Evolutionary conservation across 2,113 vertebrate species (phyloP), one percentile per base, ranked within the genome.

Genomic region (Chrysochloris asiatica): DNA sequence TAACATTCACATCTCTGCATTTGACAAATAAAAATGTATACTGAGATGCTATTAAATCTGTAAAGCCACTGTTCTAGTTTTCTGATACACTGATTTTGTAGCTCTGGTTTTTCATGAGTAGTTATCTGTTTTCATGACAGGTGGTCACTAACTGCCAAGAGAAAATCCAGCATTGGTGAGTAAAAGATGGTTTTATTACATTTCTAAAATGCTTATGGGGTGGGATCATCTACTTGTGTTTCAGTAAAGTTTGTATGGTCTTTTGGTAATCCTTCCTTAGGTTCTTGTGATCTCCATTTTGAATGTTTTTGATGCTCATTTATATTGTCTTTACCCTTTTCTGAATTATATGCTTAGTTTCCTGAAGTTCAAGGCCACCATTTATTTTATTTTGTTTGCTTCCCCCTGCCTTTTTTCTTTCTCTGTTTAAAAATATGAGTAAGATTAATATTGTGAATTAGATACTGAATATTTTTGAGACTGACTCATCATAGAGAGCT

Each of bases 81-180:
- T 95, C 87, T 97, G 97, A 97, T 97, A 84, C 88, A 95, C 96
- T 98, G 98, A 97, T 96, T 96, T 97, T 97, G 94, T 96, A 94
- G 96, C 94, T 97, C 95, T 97, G 88, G 97, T 96, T 97, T 97
- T 94, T 98, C 98, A 98, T 96, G 92, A 98, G 93, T 72, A 98
- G 97, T 98, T 98, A 95, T 98, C 97, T 99, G 97, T 99, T 98
- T 98, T 96, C 94, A 98, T 98, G 98, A 98, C 98, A 99, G 99
- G 99, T 99, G 98, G 99, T 99, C 98, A 98, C 97, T 97, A 98
- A 98, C 98, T 99, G 99, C 98, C 98, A 98, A 94, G 98, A 98
- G 98, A 98, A 98, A 96, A 98, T 99, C 96, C 98, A 98, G 97
- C 99, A 99, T 94, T 99, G 99, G 99, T 99, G 98, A 99, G 99